A percentile compares a stretch with the other conserved stretches of the same genome.
These are phyloP conservation scores for Lampropteryx suffumata DNA, from an alignment of 2,888 invertebrate genomes.

Conservation along the genomic window DNA sequence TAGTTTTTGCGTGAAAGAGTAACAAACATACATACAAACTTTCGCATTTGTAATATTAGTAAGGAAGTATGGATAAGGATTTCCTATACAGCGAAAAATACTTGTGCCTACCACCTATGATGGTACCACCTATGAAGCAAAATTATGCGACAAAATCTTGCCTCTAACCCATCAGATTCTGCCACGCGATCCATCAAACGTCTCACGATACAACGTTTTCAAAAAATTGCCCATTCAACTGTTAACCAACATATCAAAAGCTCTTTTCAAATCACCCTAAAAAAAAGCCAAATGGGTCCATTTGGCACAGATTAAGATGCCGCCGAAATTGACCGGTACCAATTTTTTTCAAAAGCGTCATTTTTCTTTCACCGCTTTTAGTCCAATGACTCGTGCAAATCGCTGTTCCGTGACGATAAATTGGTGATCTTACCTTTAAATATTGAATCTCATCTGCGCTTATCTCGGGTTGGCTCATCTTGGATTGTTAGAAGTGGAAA, in stretches of 20 bases:
- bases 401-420: constrained; percentile 33
- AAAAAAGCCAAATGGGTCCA: constrained; percentile 18
- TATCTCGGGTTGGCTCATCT: constrained; percentile 26
- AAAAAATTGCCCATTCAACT: constrained; percentile 3
- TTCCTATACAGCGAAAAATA: too few species aligned
- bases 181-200: not conserved
- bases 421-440: constrained; percentile 33
- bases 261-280: constrained; percentile 14
- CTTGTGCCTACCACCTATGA: too few species aligned
- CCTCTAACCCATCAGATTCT: not conserved
- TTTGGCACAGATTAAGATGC: constrained; percentile 27
- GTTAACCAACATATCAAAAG: constrained; percentile 10
- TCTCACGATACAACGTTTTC: not conserved
- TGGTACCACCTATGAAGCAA: too few species aligned
- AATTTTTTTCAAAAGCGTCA: constrained; percentile 26
- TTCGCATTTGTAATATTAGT: too few species aligned
- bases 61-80: too few species aligned
- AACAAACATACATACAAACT: too few species aligned
- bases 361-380: constrained; percentile 28
- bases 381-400: constrained; percentile 35
- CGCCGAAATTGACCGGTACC: constrained; percentile 28
- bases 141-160: too few species aligned
- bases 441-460: constrained; percentile 28
- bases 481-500: constrained; percentile 13
- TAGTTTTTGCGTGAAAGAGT: too few species aligned